Evolutionary conservation across 1,140 invertebrate species (phyloP).

Genomic region (Drosophila tani): DNA sequence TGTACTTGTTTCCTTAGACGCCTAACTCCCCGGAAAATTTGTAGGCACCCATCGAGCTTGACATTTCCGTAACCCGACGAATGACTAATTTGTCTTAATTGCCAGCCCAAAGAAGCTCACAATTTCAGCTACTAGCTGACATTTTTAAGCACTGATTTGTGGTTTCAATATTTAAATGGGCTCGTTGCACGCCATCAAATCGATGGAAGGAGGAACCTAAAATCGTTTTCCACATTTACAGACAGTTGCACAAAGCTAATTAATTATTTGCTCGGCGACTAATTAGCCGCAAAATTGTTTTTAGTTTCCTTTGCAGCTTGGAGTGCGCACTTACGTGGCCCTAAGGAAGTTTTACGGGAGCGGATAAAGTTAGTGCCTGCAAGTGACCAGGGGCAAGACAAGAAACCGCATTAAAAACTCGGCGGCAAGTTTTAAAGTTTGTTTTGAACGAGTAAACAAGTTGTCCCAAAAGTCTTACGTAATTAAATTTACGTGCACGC

Average conservation of each 20-base stretch:
- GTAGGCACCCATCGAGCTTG: conserved; percentile 44
- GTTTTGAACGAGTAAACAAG: conserved; percentile 81
- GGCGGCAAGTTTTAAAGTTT: conserved; percentile 74
- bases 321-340: conserved; percentile 55
- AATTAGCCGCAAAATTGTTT: conserved; percentile 73
- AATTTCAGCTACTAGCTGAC: conserved; percentile 47
- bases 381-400: conserved; percentile 18
- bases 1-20: conserved; percentile 46
- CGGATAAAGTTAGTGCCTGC: conserved; percentile 44
- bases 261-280: conserved; percentile 70
- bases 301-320: conserved; percentile 23
- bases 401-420: conserved; percentile 68
- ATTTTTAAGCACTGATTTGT: conserved; percentile 64
- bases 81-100: conserved; percentile 77
- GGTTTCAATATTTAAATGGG: conserved; percentile 59
- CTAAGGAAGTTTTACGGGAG: conserved; percentile 24
- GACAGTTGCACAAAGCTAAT: conserved; percentile 53
- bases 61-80: conserved; percentile 61
- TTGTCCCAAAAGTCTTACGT: conserved; percentile 72
- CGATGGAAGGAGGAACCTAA: conserved; percentile 24
- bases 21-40: conserved; percentile 14
- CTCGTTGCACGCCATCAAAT: conserved; percentile 61
- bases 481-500: conserved; percentile 80
- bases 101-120: conserved; percentile 30
- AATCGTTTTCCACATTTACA: conserved; percentile 18